phyloP scores from a whole-genome alignment of 2,888 invertebrate species.

The Lamellibrachia satsuma region DNA sequence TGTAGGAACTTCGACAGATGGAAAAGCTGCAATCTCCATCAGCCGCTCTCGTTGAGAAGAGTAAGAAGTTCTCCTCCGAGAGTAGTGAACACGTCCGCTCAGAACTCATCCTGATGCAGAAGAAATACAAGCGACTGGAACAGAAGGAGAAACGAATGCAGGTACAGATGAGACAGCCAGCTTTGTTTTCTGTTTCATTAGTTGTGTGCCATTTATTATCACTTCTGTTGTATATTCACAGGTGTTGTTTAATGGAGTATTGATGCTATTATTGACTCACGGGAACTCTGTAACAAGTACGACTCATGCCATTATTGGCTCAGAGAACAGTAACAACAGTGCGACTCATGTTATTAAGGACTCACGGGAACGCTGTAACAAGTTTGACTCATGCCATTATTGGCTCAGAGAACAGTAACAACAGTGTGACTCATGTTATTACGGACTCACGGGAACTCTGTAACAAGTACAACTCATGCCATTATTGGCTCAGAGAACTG shows the following conservation, averaged over 20 bases:
- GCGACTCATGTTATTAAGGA: no score
- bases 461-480: no score
- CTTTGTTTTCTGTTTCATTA: background rate
- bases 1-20: slow-evolving; percentile 62
- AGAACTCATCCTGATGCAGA: slow-evolving; percentile 60
- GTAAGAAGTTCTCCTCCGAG: slow-evolving; percentile 33
- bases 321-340: no score
- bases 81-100: slow-evolving; percentile 59
- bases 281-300: no score
- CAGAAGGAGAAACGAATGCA: slow-evolving; percentile 64
- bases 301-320: no score
- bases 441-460: no score
- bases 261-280: no score
- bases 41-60: slow-evolving; percentile 34
- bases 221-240: slow-evolving; percentile 7
- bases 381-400: no score
- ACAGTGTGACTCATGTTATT: no score
- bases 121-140: slow-evolving; percentile 60
- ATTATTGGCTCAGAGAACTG: no score
- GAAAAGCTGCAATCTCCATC: slow-evolving; percentile 49
- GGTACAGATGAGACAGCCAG: slow-evolving; percentile 42
- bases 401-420: no score
- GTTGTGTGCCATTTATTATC: background rate
- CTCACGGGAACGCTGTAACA: no score
- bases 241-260: background rate